phyloP scores from a whole-genome alignment of 2,888 invertebrate species.

The Monoplex corrugatus region DNA sequence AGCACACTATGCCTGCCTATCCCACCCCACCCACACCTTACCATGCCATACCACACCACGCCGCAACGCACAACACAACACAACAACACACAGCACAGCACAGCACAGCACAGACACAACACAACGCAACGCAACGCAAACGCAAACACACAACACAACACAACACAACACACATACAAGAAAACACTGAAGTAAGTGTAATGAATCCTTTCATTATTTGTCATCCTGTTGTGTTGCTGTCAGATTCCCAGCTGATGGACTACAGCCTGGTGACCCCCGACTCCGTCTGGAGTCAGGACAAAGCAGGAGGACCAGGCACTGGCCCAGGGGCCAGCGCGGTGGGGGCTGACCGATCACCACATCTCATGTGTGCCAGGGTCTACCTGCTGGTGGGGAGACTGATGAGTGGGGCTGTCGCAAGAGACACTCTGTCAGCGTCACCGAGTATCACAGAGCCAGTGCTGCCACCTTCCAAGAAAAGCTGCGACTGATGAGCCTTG shows the following conservation, averaged over 20 bases:
- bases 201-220: too few relatives aligned
- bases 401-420: conserved; percentile 72
- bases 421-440: conserved; percentile 74
- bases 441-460: conserved; percentile 69
- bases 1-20: too few relatives aligned
- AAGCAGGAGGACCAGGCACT: conserved; percentile 25
- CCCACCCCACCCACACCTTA: too few relatives aligned
- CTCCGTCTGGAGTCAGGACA: conserved; percentile 4
- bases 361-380: conserved; percentile 52
- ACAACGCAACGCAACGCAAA: too few relatives aligned
- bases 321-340: conserved; percentile 23
- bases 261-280: conserved; percentile 48
- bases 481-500: conserved; percentile 69
- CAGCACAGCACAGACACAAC: too few relatives aligned
- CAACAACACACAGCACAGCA: too few relatives aligned
- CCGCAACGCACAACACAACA: too few relatives aligned
- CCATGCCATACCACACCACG: too few relatives aligned
- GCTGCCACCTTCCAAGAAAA: conserved; percentile 64
- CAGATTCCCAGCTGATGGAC: conserved; percentile 56
- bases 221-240: background rate
- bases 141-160: too few relatives aligned
- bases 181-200: too few relatives aligned
- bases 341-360: conserved; percentile 15
- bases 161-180: too few relatives aligned
- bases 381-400: conserved; percentile 27